These are phyloP conservation scores for Bubo scandiacus DNA, from an alignment of 2,113 vertebrate genomes.

Conservation along the genomic window DNA sequence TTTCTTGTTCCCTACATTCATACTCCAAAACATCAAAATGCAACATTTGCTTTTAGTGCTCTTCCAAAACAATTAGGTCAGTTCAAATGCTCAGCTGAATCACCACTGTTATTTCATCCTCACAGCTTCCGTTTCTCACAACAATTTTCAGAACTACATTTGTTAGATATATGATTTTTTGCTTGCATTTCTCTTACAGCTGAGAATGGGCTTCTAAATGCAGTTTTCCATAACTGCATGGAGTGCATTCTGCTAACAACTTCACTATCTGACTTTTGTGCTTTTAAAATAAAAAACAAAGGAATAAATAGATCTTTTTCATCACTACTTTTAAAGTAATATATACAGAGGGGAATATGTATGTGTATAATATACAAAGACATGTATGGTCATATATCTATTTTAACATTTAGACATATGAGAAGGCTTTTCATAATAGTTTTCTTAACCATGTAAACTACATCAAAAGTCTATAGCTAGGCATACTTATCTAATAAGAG, in stretches of 20 bases:
- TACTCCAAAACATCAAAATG: background rate
- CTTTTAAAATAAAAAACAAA: background rate
- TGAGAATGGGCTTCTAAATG: background rate
- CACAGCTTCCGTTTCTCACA: background rate
- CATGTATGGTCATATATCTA: background rate
- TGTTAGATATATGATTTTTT: background rate
- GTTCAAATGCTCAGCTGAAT: background rate
- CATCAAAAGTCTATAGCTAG: background rate
- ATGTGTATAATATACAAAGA: background rate
- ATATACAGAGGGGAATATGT: background rate
- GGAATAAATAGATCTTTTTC: background rate
- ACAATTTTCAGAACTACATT: background rate
- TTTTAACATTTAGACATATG: background rate
- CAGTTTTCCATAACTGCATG: background rate
- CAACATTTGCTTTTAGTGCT: background rate
- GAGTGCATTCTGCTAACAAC: background rate
- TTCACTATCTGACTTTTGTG: fast-evolving
- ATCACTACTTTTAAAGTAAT: background rate
- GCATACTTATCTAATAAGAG: background rate
- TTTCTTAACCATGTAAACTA: background rate
- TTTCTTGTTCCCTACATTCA: background rate
- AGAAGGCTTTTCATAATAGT: background rate
- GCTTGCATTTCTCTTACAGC: background rate
- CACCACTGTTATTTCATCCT: background rate
- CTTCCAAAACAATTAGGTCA: background rate